Evolutionary conservation across 2,113 vertebrate species (phyloP).

Genomic region (Myiozetetes cayanensis): DNA sequence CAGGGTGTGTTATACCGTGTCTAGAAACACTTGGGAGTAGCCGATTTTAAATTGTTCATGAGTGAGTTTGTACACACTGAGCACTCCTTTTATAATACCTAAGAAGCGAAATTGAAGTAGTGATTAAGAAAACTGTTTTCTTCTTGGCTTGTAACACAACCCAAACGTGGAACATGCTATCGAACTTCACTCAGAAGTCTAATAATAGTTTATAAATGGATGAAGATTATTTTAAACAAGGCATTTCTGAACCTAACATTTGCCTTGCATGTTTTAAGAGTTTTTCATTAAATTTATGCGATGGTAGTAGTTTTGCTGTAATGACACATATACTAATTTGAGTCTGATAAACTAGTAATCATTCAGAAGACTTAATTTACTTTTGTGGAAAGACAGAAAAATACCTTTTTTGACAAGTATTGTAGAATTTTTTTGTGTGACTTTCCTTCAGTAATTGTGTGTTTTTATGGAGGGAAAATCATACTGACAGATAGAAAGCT

Average conservation of each 20-base stretch:
- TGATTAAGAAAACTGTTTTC: background rate
- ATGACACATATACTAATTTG: background rate
- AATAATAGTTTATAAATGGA: conserved; percentile 7
- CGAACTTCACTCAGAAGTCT: background rate
- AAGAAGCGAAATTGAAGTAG: background rate
- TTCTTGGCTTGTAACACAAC: conserved; percentile 1
- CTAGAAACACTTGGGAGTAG: background rate
- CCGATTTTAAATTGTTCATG: background rate
- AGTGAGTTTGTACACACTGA: background rate
- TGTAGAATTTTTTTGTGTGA: background rate
- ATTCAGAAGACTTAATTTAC: background rate
- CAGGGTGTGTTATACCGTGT: background rate
- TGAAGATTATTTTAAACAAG: conserved; percentile 1
- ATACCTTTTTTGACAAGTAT: background rate
- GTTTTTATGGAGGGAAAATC: background rate
- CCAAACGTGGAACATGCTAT: background rate
- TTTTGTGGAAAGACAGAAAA: background rate
- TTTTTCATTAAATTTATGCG: background rate
- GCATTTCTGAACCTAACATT: conserved; percentile 4
- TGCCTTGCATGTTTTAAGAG: background rate
- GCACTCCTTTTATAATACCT: background rate
- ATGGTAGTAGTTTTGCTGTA: background rate
- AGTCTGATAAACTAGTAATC: background rate
- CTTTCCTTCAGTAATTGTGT: background rate
- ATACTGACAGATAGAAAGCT: background rate